phyloP scores from a whole-genome alignment of 2,888 invertebrate genomes.

The Reticulitermes lucifugus region DNA sequence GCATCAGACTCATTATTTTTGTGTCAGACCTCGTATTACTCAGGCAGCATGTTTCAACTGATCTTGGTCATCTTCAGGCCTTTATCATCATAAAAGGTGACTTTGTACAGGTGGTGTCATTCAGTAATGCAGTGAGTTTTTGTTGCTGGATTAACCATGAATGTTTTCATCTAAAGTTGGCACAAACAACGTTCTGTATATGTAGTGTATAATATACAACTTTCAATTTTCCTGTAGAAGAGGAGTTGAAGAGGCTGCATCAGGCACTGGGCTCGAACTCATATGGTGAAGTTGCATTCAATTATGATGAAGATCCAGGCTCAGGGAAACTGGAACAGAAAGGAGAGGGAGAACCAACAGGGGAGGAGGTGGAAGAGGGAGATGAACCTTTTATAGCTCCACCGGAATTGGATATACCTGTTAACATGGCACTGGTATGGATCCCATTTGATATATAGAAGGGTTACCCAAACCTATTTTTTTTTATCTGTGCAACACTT shows the following conservation, averaged over 20 bases:
- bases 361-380: constrained; percentile 65
- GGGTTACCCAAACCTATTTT: too few relatives aligned
- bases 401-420: constrained; percentile 79
- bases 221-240: constrained; percentile 72
- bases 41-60: too few relatives aligned
- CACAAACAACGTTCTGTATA: too few relatives aligned
- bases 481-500: too few relatives aligned
- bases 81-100: too few relatives aligned
- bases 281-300: constrained; percentile 82
- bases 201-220: too few relatives aligned
- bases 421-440: constrained; percentile 75
- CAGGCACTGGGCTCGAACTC: constrained; percentile 71
- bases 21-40: too few relatives aligned
- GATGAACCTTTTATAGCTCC: constrained; percentile 83
- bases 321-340: constrained; percentile 61
- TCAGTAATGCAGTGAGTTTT: too few relatives aligned
- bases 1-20: neutral
- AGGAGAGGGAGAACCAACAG: constrained; percentile 63
- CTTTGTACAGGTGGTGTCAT: too few relatives aligned
- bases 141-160: neutral
- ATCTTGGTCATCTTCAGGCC: too few relatives aligned
- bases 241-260: constrained; percentile 89
- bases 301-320: constrained; percentile 71
- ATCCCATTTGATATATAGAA: too few relatives aligned
- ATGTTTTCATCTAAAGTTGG: neutral